A percentile compares a stretch with the other conserved stretches of the same genome.
These are phyloP conservation scores for Alosa sapidissima DNA, from an alignment of 2,797 vertebrate genomes.

Conservation along the genomic window DNA sequence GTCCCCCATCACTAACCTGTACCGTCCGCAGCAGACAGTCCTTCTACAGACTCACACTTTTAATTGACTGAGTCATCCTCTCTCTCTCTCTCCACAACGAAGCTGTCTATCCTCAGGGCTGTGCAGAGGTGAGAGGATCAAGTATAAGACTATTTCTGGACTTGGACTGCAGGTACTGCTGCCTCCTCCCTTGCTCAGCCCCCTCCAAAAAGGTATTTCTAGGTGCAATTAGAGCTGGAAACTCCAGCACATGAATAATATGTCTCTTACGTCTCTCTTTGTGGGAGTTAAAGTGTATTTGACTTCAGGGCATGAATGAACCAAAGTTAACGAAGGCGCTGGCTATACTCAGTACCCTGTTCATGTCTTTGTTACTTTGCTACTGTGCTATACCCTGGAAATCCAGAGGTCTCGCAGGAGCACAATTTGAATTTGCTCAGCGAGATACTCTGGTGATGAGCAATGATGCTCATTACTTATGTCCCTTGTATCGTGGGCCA, in stretches of 20 bases:
- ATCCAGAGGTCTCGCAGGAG: too few relatives aligned
- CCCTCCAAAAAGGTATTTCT: background rate
- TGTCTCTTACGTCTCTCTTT: background rate
- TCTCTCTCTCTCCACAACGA: background rate
- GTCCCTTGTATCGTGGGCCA: too few relatives aligned
- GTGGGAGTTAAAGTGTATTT: background rate
- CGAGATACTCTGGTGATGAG: too few relatives aligned
- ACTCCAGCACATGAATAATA: background rate
- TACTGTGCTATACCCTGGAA: background rate
- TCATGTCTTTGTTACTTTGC: background rate
- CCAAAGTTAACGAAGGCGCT: background rate
- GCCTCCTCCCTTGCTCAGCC: background rate
- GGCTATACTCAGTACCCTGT: background rate
- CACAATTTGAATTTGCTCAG: too few relatives aligned
- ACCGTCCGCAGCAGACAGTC: background rate
- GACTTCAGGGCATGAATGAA: background rate
- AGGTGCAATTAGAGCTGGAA: background rate
- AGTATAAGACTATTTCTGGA: background rate
- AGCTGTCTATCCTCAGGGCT: background rate
- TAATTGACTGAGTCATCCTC: conserved; percentile 19
- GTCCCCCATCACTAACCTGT: background rate
- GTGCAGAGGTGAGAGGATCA: background rate
- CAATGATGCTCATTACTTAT: too few relatives aligned
- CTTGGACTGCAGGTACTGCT: background rate
- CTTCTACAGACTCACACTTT: background rate